A percentile compares a stretch with the other conserved stretches of the same genome.
Conservation (phyloP, 1,140 invertebrate species). For the Apis mellifera region DNA sequence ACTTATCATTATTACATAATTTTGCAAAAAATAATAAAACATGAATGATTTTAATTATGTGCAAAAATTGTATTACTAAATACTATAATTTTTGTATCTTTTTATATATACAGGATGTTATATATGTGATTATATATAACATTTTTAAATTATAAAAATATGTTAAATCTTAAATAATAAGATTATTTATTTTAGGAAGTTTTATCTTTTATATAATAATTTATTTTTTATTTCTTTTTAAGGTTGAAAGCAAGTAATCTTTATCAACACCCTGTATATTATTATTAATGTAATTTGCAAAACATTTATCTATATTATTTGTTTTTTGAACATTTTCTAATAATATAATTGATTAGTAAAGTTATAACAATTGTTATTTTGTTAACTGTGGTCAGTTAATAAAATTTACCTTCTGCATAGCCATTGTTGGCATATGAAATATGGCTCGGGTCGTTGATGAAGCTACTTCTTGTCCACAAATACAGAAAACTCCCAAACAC, state of each 20-base stretch:
- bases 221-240: constrained; percentile 4
- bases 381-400: constrained; percentile 46
- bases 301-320: constrained; percentile 46
- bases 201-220: neutral
- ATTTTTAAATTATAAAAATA: neutral
- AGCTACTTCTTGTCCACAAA: constrained; percentile 67
- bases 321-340: constrained; percentile 49
- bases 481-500: constrained; percentile 68
- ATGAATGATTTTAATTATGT: constrained; percentile 31
- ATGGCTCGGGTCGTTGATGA: constrained; percentile 68
- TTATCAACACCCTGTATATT: constrained; percentile 46
- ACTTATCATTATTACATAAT: constrained; percentile 37
- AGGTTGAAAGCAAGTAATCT: constrained; percentile 12
- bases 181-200: constrained; percentile 3
- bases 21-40: constrained; percentile 43
- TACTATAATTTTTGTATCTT: constrained; percentile 31
- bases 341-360: constrained; percentile 49
- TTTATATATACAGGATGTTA: constrained; percentile 40
- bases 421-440: constrained; percentile 69
- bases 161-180: neutral
- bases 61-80: constrained; percentile 39
- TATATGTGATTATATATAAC: neutral
- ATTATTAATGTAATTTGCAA: constrained; percentile 25
- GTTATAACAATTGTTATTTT: constrained; percentile 59
- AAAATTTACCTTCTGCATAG: constrained; percentile 76